Base-by-base conservation (phyloP, 2,888 invertebrate genomes). In the Melitaea athalia region DNA sequence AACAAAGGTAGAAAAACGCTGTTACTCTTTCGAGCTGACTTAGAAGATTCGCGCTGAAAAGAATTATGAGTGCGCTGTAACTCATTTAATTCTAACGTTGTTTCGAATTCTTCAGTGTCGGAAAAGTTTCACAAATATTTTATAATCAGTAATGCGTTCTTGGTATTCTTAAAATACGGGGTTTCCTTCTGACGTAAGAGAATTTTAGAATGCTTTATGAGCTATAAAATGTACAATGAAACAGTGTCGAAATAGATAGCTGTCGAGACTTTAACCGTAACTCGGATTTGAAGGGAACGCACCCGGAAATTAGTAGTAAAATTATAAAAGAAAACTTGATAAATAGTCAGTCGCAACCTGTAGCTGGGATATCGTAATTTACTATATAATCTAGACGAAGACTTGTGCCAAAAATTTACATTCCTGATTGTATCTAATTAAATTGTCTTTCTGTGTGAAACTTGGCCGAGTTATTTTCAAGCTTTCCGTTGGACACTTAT, bases 191-290 rank as follows among this genome's bases (percentile, higher is more conserved):
- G 68, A 62, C 64, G 64, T 59, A 72, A 68, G 53, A 65, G 78
- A 78, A 77, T 78, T 82, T 79, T 77, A 81, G 80, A 82, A 84
- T 85, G 78, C 77, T 87, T 88, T 86, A 87, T 81, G 86, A 83
- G 78, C 84, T 75, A 86, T 87, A 87, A 87, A 87, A 80, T 79
- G 78, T 77, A 86, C 83, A 84, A 83, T 85, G 83, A 82, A 79
- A 78, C 80, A 75, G 70, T 81, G 85, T 83, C 82, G 78, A 76
- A 74, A 76, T 75, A 79, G 77, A 81, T 85, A 84, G 85, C 84
- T 87, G 86, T 77, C 79, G 69, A 33, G 61, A 77, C 78, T 79
- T 75, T 78, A 81, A 79, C 74, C 78, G 79, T 84, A 81, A 63
- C 60, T 42, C 66, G 15, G 42, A 57, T 42, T 57, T 15, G 38